Conservation (phyloP, 1,140 invertebrate genomes). For the Apis dorsata region DNA sequence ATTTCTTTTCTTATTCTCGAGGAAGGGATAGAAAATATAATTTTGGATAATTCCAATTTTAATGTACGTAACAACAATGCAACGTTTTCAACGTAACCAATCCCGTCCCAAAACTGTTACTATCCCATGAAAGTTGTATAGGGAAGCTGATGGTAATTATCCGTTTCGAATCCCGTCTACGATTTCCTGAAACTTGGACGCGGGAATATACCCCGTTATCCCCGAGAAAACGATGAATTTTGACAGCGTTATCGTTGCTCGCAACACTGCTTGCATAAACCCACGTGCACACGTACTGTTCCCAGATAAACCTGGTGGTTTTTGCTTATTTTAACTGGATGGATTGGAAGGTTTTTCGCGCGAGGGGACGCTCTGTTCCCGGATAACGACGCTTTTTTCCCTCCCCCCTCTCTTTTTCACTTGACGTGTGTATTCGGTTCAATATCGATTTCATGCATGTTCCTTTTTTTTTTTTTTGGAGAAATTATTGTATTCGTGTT, state of each 20-base stretch:
- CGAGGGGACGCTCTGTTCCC: not conserved
- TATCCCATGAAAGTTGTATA: slow-evolving; percentile 1
- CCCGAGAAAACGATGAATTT: slow-evolving; percentile 30
- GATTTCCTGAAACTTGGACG: not conserved
- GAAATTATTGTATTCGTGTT: too few relatives aligned
- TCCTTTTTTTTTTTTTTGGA: too few relatives aligned
- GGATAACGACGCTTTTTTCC: not conserved
- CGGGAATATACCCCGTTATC: not conserved
- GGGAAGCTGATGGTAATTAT: not conserved
- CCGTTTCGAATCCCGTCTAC: not conserved
- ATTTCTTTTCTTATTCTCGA: too few relatives aligned
- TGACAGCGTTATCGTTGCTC: slow-evolving; percentile 17
- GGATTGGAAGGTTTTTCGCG: not conserved
- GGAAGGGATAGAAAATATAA: too few relatives aligned
- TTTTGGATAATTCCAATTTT: too few relatives aligned
- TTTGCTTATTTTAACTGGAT: not conserved
- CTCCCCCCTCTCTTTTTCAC: not conserved
- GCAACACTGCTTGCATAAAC: not conserved
- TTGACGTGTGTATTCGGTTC: too few relatives aligned
- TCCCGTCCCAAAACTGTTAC: not conserved
- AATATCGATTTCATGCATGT: too few relatives aligned
- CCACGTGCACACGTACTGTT: not conserved
- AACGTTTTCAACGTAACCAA: not conserved
- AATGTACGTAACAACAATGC: too few relatives aligned
- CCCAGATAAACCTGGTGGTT: not conserved